A percentile compares a stretch with the other conserved stretches of the same genome.
Conservation (phyloP, 1,140 invertebrate genomes). For the Cecropterus lyciades region DNA sequence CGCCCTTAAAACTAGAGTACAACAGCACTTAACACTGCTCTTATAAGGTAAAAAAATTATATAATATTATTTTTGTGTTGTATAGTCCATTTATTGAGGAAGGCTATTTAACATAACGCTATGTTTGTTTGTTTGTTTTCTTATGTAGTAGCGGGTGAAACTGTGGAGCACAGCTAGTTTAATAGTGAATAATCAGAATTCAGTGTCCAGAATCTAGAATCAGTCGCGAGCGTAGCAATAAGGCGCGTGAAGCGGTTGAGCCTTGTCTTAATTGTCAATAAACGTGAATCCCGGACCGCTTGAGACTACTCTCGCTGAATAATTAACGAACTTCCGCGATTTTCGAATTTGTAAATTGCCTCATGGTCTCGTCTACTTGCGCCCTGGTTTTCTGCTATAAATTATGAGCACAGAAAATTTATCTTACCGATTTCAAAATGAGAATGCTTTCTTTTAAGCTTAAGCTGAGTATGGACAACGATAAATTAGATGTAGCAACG, state of each 20-base stretch:
- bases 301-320: conserved; percentile 66
- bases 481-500: background rate
- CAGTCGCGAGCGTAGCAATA: conserved; percentile 59
- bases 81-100: too few species aligned
- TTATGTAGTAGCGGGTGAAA: too few species aligned
- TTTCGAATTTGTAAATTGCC: conserved; percentile 83
- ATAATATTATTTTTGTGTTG: too few species aligned
- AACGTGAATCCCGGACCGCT: conserved; percentile 69
- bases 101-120: too few species aligned
- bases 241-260: conserved; percentile 64
- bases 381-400: conserved; percentile 75
- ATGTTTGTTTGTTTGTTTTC: too few species aligned
- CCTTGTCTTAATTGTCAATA: conserved; percentile 82
- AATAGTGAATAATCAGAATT: conserved; percentile 52
- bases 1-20: too few species aligned
- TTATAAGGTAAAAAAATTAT: too few species aligned
- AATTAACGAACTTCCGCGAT: conserved; percentile 83
- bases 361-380: conserved; percentile 77
- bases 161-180: too few species aligned
- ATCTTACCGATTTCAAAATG: conserved; percentile 75
- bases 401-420: conserved; percentile 79
- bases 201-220: conserved; percentile 23
- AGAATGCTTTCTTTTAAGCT: conserved; percentile 41
- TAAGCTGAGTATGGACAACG: background rate
- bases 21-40: too few species aligned